Conservation (phyloP, 2,888 invertebrate species). For the Hydropsyche betteni region DNA sequence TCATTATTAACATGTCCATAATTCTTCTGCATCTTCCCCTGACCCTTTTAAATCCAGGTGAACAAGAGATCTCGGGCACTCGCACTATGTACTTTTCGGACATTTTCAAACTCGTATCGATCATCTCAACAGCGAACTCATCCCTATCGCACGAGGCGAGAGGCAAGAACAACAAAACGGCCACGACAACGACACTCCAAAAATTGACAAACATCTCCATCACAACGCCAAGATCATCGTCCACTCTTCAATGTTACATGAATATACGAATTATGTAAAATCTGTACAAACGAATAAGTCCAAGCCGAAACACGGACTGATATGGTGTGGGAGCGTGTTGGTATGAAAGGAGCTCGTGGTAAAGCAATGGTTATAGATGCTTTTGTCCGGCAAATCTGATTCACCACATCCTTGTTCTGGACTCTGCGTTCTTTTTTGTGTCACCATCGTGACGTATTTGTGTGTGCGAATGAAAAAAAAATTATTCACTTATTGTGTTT, state of each 20-base stretch:
- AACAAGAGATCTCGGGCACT: neutral
- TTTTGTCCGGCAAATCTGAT: constrained; percentile 10
- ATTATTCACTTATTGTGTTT: no score
- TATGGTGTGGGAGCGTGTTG: neutral
- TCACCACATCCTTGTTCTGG: constrained; percentile 23
- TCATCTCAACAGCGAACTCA: constrained; percentile 5
- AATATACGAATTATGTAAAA: constrained; percentile 5
- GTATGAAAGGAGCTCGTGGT: neutral
- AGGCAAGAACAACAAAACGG: neutral
- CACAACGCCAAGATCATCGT: neutral
- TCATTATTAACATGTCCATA: neutral
- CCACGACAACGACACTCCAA: neutral
- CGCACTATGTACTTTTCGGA: constrained; percentile 1
- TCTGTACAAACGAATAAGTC: neutral
- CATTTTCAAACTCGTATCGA: neutral
- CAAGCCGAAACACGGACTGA: constrained; percentile 12
- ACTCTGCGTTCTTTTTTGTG: neutral
- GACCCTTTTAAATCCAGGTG: neutral
- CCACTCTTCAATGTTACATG: neutral
- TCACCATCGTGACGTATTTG: no score
- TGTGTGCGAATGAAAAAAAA: no score
- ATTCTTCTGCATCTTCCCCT: neutral
- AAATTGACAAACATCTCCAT: neutral
- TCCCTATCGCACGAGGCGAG: neutral
- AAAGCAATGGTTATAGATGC: neutral